Conservation (phyloP, 2,797 vertebrate species). For the Artibeus jamaicensis region DNA sequence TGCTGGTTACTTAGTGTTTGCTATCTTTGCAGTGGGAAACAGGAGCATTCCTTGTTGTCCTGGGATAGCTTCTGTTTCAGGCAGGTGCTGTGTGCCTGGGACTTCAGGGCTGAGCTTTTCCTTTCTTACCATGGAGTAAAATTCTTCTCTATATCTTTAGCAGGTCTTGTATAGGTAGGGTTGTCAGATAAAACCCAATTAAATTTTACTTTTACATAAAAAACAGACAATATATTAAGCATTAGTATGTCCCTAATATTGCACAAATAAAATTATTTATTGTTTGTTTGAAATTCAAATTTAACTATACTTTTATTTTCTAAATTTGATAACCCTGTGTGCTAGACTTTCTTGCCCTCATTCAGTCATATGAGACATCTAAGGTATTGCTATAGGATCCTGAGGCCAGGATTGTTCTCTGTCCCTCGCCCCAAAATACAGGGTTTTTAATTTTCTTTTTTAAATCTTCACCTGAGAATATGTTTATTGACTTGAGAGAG, state of each 20-base stretch:
- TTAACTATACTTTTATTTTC: background rate
- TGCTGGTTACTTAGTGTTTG: background rate
- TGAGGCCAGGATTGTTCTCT: background rate
- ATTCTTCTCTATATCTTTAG: background rate
- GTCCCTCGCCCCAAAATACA: background rate
- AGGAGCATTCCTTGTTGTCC: background rate
- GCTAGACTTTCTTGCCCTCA: background rate
- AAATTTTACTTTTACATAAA: background rate
- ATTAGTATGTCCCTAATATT: background rate
- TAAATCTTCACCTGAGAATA: no score
- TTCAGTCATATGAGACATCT: background rate
- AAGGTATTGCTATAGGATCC: no score
- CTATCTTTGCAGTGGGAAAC: background rate
- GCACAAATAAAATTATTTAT: background rate
- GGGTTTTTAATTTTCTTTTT: background rate
- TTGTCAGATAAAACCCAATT: background rate
- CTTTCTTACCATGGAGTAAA: background rate
- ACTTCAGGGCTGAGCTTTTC: background rate
- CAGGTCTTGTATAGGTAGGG: background rate
- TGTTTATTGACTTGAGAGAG: no score
- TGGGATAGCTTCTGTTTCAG: background rate
- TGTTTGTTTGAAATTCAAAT: background rate
- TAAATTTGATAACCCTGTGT: background rate
- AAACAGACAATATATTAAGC: background rate
- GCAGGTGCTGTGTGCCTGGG: background rate